Conservation (phyloP, 2,888 invertebrate genomes). For the Diadromus collaris region DNA sequence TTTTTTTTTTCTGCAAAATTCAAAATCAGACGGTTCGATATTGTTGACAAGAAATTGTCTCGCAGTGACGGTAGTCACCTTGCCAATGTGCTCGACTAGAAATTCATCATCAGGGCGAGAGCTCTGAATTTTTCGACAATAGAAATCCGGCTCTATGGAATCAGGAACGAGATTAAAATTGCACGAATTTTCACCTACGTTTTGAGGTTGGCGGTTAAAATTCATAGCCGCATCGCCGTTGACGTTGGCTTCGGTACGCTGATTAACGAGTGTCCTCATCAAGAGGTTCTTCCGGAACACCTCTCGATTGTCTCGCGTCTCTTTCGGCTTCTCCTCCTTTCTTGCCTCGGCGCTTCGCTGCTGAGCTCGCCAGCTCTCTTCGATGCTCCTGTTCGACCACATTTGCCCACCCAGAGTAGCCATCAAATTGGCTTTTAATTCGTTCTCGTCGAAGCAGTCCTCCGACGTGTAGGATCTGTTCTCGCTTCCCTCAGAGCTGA, state of each 20-base stretch:
- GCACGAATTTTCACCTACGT: constrained; percentile 18
- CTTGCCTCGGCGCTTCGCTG: not conserved
- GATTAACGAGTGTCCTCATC: not conserved
- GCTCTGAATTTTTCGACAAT: constrained; percentile 26
- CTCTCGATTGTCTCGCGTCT: not conserved
- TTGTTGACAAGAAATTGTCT: constrained; percentile 28
- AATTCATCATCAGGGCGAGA: constrained; percentile 22
- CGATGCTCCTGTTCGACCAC: constrained; percentile 20
- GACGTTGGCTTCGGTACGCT: not conserved
- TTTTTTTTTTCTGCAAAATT: constrained; percentile 27
- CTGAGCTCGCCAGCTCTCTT: constrained; percentile 1
- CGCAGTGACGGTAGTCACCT: constrained; percentile 6
- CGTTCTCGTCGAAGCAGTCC: not conserved
- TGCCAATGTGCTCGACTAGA: constrained; percentile 51
- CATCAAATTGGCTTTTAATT: constrained; percentile 21
- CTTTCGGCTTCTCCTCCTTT: not conserved
- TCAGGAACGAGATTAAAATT: constrained; percentile 30
- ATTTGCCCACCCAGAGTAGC: not conserved
- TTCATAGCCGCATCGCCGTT: not conserved
- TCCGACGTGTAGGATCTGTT: constrained; percentile 6
- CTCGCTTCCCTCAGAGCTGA: not conserved
- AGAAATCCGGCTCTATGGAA: constrained; percentile 44
- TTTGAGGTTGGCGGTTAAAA: not conserved
- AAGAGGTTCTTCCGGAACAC: constrained; percentile 21
- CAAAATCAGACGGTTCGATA: constrained; percentile 23